A percentile compares a stretch with the other conserved stretches of the same genome.
Conservation (phyloP, 2,888 invertebrate species). For the Hyppa rectilinea region DNA sequence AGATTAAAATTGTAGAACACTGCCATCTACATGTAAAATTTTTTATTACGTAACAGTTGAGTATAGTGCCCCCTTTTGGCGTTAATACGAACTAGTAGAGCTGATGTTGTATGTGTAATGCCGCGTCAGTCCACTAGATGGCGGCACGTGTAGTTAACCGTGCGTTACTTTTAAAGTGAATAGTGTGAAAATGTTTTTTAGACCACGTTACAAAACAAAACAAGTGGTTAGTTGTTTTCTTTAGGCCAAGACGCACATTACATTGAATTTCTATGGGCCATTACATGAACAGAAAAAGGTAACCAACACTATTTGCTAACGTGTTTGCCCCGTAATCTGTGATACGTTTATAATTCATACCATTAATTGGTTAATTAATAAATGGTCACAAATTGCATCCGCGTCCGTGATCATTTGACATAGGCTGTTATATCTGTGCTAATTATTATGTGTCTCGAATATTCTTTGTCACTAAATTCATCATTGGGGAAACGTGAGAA, state of each 20-base stretch:
- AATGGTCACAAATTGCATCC: slow-evolving; percentile 8
- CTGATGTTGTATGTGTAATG: slow-evolving; percentile 18
- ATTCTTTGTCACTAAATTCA: slow-evolving; percentile 8
- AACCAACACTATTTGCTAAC: background rate
- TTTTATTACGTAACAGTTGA: slow-evolving; percentile 23
- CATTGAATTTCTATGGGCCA: background rate
- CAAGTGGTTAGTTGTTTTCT: slow-evolving; percentile 5
- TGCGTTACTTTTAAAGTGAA: background rate
- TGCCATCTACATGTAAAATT: slow-evolving; percentile 70
- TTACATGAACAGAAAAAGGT: background rate
- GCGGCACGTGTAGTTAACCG: slow-evolving; percentile 26
- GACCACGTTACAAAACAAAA: slow-evolving; percentile 17
- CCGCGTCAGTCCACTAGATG: slow-evolving; percentile 43
- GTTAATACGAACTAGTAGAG: slow-evolving; percentile 46
- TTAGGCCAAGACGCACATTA: slow-evolving; percentile 34
- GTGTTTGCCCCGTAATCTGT: background rate
- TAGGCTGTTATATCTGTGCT: background rate
- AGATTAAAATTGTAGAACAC: slow-evolving; percentile 32
- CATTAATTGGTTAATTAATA: slow-evolving; percentile 21
- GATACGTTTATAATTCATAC: background rate
- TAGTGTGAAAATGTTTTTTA: background rate
- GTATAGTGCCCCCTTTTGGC: slow-evolving; percentile 66
- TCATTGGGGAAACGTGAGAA: background rate
- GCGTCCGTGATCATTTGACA: slow-evolving; percentile 12
- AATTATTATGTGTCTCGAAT: slow-evolving; percentile 12